Base-by-base conservation (phyloP, 2,113 vertebrate species). In the Lynx canadensis region DNA sequence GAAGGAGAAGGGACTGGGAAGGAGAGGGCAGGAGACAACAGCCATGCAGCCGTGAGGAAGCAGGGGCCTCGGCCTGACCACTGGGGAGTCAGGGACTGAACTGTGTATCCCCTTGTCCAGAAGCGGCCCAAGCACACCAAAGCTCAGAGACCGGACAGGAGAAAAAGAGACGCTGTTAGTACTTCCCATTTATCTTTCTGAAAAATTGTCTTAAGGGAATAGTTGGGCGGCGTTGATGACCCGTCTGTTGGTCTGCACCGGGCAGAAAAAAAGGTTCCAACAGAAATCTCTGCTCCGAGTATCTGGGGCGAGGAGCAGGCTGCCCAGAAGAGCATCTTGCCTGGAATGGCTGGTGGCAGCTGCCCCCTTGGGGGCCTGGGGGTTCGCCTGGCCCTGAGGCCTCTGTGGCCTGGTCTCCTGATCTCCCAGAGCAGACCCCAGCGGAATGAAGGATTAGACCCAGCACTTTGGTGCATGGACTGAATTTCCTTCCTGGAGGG, bases 381-480 rank as follows among this genome's bases (percentile, higher is more conserved):
- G 31, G n/a, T 12, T 36, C n/a, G 80, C 76, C 38, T 57, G 89
- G 14, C 5, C 29, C 66, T 57, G 9, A 38, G 52, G 45, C 71
- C 80, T 45, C 66, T 41, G 2, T 66, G 55, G 16, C 27, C 50
- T 18, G 88, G 91, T 69, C 25, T 63, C 79, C 66, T 69, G 36
- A 41, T 21, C 27, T 55, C 31, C 31, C n/a, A 15, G 74, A 79
- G 74, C 55, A 45, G 68, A 79, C 21, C 0, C 18, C 50, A 25
- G 19, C 1, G 0, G 90, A 14, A 9, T 7, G 31, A 14, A 18
- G 25, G 21, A 41, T 1, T 5, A 11, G 27, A 10, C 23, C 45
- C 48, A 33, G 79, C 16, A 6, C 27, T 33, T 16, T 0, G 9
- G 10, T 66, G 0, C 0, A 1, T 7, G 18, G 25, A 66, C 66